Conservation (phyloP, 1,140 invertebrate species). For the Cryptotermes secundus region DNA sequence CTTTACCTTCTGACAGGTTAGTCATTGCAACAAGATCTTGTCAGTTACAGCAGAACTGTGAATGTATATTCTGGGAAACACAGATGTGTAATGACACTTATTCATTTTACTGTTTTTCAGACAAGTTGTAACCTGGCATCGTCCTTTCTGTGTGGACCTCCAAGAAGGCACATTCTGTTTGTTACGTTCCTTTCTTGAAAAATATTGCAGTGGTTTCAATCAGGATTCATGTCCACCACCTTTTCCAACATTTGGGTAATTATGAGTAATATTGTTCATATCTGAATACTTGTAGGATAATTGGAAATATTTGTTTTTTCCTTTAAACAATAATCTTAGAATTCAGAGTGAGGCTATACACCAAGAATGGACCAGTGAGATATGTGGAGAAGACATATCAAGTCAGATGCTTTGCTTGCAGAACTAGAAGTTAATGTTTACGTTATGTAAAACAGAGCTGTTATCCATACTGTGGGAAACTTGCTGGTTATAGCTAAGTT, state of each 20-base stretch:
- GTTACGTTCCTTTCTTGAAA: conserved; percentile 59
- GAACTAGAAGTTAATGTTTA: too few relatives aligned
- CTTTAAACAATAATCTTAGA: too few relatives aligned
- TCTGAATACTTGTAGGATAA: background rate
- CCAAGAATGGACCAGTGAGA: too few relatives aligned
- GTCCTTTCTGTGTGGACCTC: conserved; percentile 64
- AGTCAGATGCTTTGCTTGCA: too few relatives aligned
- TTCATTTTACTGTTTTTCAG: conserved; percentile 40
- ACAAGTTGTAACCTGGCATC: conserved; percentile 57
- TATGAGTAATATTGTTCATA: background rate
- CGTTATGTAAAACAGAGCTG: too few relatives aligned
- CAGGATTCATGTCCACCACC: conserved; percentile 47
- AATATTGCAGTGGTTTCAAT: conserved; percentile 57
- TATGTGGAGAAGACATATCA: too few relatives aligned
- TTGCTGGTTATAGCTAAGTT: too few relatives aligned
- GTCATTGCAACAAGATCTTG: background rate
- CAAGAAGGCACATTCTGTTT: conserved; percentile 61
- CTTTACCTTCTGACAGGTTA: conserved; percentile 46
- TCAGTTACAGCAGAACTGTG: background rate
- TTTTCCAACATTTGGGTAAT: conserved; percentile 50
- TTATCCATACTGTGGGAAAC: too few relatives aligned
- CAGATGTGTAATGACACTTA: too few relatives aligned
- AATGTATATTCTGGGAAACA: too few relatives aligned
- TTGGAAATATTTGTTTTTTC: background rate
- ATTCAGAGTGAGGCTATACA: too few relatives aligned